Percentiles rank a stretch among this genome's conserved stretches.
These are phyloP conservation scores for Percina caprodes DNA, from an alignment of 2,113 vertebrate species.

Conservation along the genomic window DNA sequence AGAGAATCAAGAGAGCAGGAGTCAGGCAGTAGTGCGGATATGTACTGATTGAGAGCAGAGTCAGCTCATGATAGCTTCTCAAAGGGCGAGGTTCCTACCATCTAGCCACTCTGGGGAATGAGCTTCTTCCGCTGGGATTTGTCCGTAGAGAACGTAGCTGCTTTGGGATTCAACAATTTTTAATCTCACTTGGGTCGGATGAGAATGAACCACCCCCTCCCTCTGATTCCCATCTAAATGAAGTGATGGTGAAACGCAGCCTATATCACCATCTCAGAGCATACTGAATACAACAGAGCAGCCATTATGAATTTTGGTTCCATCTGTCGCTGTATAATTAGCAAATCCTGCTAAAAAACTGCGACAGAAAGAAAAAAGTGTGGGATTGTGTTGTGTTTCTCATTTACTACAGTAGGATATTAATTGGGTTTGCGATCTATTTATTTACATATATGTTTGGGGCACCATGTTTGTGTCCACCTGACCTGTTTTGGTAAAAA, in stretches of 20 bases:
- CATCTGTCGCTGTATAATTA: not conserved
- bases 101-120: conserved; percentile 64
- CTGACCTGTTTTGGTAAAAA: not conserved
- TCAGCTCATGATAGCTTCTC: conserved; percentile 74
- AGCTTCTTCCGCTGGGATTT: conserved; percentile 53
- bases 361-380: not conserved
- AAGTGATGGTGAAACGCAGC: conserved; percentile 39
- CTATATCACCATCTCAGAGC: conserved; percentile 18
- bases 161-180: conserved; percentile 48
- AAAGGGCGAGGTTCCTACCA: conserved; percentile 68
- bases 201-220: conserved; percentile 33
- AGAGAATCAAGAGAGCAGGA: conserved; percentile 37
- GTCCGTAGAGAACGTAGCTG: conserved; percentile 39
- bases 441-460: not conserved
- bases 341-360: not conserved
- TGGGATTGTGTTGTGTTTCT: not conserved
- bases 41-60: conserved; percentile 68
- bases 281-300: conserved; percentile 23
- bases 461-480: not conserved
- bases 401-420: not conserved
- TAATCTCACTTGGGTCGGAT: conserved; percentile 58
- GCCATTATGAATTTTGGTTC: not conserved
- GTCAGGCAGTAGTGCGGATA: conserved; percentile 40
- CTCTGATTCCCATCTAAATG: conserved; percentile 44
- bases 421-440: not conserved